Evolutionary conservation across 2,113 vertebrate species (phyloP), one percentile per base, ranked within the genome.

Genomic region (Xiphophorus maculatus): DNA sequence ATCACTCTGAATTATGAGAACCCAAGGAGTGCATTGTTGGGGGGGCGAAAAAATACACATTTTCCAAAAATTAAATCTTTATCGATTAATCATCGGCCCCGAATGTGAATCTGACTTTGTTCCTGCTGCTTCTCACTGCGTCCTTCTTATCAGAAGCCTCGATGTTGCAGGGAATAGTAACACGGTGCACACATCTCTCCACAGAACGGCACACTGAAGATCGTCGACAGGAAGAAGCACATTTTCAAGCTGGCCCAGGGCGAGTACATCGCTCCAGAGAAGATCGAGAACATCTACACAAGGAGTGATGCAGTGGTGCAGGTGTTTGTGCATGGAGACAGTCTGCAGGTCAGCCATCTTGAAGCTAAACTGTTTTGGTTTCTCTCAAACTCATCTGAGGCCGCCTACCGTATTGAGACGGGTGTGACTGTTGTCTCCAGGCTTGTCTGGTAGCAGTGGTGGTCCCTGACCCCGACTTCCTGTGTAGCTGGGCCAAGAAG

Each of bases 191-290:
- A 2, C 60, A 25, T 66, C 14, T 72, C 40, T 77, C 28, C 2
- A n/a, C 94, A 99, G 98, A 98, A 98, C 25, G 98, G 98, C 63
- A 97, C 97, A 0, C 72, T 99, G 91, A 97, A 96, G 95, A 97
- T 99, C n/a, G 94, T 98, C 54, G 98, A 99, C 93, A 93, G 98
- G 81, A 99, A 99, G 91, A 99, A 99, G 83, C 96, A 99, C 80
- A 98, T 99, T 91, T 99, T 99, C 82, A 99, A 99, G 90, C 93
- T 99, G 85, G 96, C 97, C 0, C 97, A 99, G 87, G 98, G 97
- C 62, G 97, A 99, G 85, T 99, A 99, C 93, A 98, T 99, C 22
- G 98, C 97, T 30, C 98, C 98, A 0, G 98, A 99, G 76, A 99
- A 98, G 94, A 98, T 99, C 33, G 98, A 99, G 88, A 98, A 97